Evolutionary conservation across 2,888 invertebrate genomes (phyloP).

Genomic region (Drosophila niveifrons): DNA sequence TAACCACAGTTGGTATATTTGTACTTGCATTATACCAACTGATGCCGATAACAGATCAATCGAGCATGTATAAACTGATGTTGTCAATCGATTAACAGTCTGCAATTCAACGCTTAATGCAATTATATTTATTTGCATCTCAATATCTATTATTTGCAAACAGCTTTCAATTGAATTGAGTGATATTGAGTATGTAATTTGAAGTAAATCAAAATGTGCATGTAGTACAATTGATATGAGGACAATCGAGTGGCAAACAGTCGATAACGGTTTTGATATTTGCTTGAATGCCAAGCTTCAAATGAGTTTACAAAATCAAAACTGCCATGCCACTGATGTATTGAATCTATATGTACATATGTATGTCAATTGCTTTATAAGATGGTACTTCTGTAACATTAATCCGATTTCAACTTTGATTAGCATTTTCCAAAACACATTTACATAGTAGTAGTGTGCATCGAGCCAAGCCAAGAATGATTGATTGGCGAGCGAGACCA

Average conservation of each 20-base stretch:
- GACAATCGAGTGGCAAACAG: slow-evolving; percentile 8
- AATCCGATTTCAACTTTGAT: slow-evolving; percentile 51
- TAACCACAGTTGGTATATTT: too few relatives aligned
- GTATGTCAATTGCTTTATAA: slow-evolving; percentile 30
- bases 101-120: too few relatives aligned
- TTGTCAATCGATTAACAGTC: too few relatives aligned
- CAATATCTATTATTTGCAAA: background rate
- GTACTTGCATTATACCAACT: too few relatives aligned
- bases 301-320: slow-evolving; percentile 27
- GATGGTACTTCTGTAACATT: slow-evolving; percentile 27
- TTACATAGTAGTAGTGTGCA: slow-evolving; percentile 2
- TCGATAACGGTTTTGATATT: background rate
- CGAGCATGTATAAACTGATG: too few relatives aligned
- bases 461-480: slow-evolving; percentile 31
- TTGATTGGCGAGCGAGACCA: slow-evolving; percentile 33
- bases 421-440: slow-evolving; percentile 42
- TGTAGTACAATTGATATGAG: background rate
- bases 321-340: slow-evolving; percentile 1
- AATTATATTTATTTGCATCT: background rate
- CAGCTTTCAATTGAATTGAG: background rate
- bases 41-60: too few relatives aligned
- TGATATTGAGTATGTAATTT: background rate
- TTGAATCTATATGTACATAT: slow-evolving; percentile 6
- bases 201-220: background rate
- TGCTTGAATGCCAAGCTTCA: slow-evolving; percentile 19